Evolutionary conservation across 2,113 vertebrate genomes (phyloP).

Genomic region (Pseudorhombus dupliciocellatus): DNA sequence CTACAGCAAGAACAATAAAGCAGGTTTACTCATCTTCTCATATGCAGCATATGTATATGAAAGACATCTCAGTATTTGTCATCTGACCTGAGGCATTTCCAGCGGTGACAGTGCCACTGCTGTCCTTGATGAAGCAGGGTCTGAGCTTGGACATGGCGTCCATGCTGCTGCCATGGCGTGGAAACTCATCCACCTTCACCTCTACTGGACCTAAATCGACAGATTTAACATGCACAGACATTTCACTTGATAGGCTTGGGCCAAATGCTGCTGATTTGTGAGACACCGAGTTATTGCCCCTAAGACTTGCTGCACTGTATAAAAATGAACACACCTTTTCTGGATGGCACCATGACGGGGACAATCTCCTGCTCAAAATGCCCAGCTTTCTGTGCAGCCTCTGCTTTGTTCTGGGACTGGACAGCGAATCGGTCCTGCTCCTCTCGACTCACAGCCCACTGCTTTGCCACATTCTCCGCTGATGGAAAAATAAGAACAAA

Average conservation of each 20-base stretch:
- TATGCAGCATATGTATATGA: not conserved
- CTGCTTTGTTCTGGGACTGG: slow-evolving; percentile 89
- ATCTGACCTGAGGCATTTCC: slow-evolving; percentile 93
- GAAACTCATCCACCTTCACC: slow-evolving; percentile 91
- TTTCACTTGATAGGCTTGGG: not conserved
- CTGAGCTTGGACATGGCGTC: slow-evolving; percentile 88
- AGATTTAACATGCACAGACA: not conserved
- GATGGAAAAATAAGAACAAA: slow-evolving; percentile 54
- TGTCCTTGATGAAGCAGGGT: slow-evolving; percentile 89
- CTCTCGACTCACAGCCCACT: slow-evolving; percentile 88
- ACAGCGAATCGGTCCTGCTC: slow-evolving; percentile 90
- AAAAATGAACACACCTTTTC: slow-evolving; percentile 82
- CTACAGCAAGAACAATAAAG: slow-evolving; percentile 67
- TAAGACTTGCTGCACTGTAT: too few relatives aligned
- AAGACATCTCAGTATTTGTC: not conserved
- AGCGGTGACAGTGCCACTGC: slow-evolving; percentile 90
- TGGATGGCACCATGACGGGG: slow-evolving; percentile 86
- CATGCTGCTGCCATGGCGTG: slow-evolving; percentile 88
- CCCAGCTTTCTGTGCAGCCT: slow-evolving; percentile 91
- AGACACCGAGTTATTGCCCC: too few relatives aligned
- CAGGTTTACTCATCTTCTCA: not conserved
- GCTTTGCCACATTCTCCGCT: slow-evolving; percentile 97
- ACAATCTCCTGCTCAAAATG: slow-evolving; percentile 94
- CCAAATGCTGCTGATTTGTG: too few relatives aligned
- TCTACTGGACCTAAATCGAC: slow-evolving; percentile 84